phyloP scores from a whole-genome alignment of 2,113 vertebrate species.

The Myotis lucifugus region DNA sequence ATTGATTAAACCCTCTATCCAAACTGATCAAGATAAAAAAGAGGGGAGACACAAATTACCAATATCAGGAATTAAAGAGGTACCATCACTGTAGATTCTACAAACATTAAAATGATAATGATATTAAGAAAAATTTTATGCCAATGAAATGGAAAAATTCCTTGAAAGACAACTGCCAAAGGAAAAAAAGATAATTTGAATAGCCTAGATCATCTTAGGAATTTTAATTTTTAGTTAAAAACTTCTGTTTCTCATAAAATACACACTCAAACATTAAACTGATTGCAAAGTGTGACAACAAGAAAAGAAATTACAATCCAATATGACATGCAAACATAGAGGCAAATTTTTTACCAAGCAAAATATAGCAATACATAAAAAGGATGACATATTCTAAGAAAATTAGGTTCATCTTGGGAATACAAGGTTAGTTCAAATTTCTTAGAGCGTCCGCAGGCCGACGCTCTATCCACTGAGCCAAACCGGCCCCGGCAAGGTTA shows the following conservation, averaged over 20 bases:
- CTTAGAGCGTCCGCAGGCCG: too few species aligned
- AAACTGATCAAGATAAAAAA: not conserved
- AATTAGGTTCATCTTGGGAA: conserved; percentile 15
- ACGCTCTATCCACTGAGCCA: too few species aligned
- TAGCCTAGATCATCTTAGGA: not conserved
- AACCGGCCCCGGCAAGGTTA: too few species aligned
- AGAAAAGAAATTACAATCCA: not conserved
- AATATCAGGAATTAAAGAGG: not conserved
- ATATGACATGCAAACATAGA: not conserved
- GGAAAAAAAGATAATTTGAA: not conserved
- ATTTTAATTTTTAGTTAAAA: conserved; percentile 12
- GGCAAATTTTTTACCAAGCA: not conserved
- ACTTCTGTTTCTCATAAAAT: not conserved
- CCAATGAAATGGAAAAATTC: conserved; percentile 11
- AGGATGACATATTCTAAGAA: not conserved
- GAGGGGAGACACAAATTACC: not conserved
- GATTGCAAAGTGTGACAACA: not conserved
- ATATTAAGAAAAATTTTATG: not conserved
- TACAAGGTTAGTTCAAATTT: not conserved
- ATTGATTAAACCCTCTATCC: not conserved
- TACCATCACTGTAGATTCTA: not conserved
- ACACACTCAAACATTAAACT: not conserved
- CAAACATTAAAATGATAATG: not conserved
- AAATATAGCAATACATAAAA: not conserved
- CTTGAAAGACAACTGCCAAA: conserved; percentile 3